Base-by-base conservation (phyloP, 2,888 invertebrate species). In the Chymomyza amoena region DNA sequence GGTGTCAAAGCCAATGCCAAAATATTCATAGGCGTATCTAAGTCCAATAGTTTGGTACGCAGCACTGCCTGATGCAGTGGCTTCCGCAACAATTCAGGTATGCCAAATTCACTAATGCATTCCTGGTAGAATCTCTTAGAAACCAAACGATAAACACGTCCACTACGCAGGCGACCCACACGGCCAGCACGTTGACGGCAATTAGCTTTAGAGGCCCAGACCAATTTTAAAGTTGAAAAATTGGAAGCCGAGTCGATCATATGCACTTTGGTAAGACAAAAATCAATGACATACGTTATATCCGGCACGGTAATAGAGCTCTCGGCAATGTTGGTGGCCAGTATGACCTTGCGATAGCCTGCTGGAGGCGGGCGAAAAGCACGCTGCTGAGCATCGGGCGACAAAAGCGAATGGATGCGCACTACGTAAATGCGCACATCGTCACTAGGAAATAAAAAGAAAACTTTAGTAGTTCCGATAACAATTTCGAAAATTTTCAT, bases 311-410 rank as follows among this genome's bases (percentile, higher is more conserved):
- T 98, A 79, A 98, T 95, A 62, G 97, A 97, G 91, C 97, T 97
- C 92, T 98, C 98, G 0, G 97, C 97, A 77, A 98, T 97, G 91
- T 98, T 98, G 7, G 98, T 98, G 0, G 97, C 94, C 52, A 98
- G 92, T 84, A 98, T 97, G 61, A 98, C 94, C 91, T 98, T 97
- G 71, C 98, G 93, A 75, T 78, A 81, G 10, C 90, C 89, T 1
- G 65, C 28, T 0, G 89, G 89, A 6, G 90, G 84, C 3, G 80
- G 75, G 13, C 78, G 90, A 89, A 94, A 94, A 66, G 94, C 93
- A 59, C 93, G 93, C 61, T 92, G 92, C 84, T 97, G 97, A 81
- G 97, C 96, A 56, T 96, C 96, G 1, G 93, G 93, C 0, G 97
- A 95, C 78, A 97, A 95, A 0, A 95, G 93, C 0, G 97, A 97